phyloP scores from a whole-genome alignment of 2,113 vertebrate species.

The Pelusios castaneus region DNA sequence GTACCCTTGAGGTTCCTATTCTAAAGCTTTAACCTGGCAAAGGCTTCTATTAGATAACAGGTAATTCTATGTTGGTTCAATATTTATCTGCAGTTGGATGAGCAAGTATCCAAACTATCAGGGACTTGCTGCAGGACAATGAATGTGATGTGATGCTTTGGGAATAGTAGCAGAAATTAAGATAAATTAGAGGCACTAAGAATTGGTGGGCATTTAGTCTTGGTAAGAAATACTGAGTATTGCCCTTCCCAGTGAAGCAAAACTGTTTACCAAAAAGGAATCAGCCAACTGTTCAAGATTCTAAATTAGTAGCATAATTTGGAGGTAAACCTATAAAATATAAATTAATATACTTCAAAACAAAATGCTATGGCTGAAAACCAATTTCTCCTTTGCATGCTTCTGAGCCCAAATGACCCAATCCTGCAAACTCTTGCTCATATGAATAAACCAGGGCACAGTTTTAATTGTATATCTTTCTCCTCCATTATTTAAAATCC shows the following conservation, averaged over 20 bases:
- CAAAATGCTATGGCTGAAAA: not conserved
- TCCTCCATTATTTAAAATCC: too few relatives aligned
- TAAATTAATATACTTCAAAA: not conserved
- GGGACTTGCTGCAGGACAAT: not conserved
- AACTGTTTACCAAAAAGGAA: not conserved
- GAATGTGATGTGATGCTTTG: not conserved
- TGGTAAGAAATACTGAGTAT: not conserved
- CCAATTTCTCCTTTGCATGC: not conserved
- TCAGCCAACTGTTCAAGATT: not conserved
- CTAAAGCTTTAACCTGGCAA: not conserved
- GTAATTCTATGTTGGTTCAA: not conserved
- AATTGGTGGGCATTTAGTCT: not conserved
- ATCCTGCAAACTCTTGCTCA: not conserved
- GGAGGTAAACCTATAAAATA: not conserved
- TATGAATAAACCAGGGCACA: not conserved
- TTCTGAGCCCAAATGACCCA: not conserved
- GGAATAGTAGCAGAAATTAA: not conserved
- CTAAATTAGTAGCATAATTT: not conserved
- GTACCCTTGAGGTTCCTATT: not conserved
- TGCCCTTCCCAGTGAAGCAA: not conserved
- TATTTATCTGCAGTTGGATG: not conserved
- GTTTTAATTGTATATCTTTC: not conserved
- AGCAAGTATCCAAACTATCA: not conserved
- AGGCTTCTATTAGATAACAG: not conserved
- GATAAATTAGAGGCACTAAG: not conserved